Evolutionary conservation across 1,140 invertebrate species (phyloP).

Genomic region (Artemia franciscana): DNA sequence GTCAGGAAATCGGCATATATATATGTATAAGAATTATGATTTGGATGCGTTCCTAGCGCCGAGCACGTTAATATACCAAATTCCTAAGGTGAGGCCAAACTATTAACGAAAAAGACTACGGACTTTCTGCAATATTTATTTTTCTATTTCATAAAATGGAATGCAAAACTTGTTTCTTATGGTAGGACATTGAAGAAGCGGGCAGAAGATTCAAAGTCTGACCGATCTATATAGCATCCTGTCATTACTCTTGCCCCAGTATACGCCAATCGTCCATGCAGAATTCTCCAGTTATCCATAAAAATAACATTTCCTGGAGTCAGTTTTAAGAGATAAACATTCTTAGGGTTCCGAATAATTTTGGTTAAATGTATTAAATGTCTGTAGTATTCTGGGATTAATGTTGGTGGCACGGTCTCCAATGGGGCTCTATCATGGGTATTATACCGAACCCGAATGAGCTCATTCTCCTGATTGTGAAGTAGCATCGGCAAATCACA

Average conservation of each 20-base stretch:
- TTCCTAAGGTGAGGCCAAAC: too few relatives aligned
- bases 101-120: too few relatives aligned
- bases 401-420: slow-evolving; percentile 23
- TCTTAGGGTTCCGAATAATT: slow-evolving; percentile 25
- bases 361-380: slow-evolving; percentile 29
- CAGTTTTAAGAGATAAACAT: slow-evolving; percentile 32
- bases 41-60: too few relatives aligned
- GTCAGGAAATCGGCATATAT: too few relatives aligned
- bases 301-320: slow-evolving; percentile 36
- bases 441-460: slow-evolving; percentile 33
- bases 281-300: slow-evolving; percentile 47
- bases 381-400: slow-evolving; percentile 33
- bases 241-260: slow-evolving; percentile 29
- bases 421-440: slow-evolving; percentile 37
- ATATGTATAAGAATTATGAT: too few relatives aligned
- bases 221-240: slow-evolving; percentile 29
- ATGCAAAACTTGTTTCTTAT: too few relatives aligned
- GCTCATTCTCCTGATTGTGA: slow-evolving; percentile 23
- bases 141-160: too few relatives aligned
- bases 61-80: too few relatives aligned
- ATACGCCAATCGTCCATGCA: slow-evolving; percentile 41
- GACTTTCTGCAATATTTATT: too few relatives aligned
- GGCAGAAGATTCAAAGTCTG: slow-evolving; percentile 32
- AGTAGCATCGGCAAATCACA: slow-evolving; percentile 27
- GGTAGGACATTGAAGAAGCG: too few relatives aligned